Percentiles rank a stretch among this genome's conserved stretches.
Evolutionary conservation across 2,113 vertebrate genomes (phyloP).

Genomic region (Accipiter cooperii): DNA sequence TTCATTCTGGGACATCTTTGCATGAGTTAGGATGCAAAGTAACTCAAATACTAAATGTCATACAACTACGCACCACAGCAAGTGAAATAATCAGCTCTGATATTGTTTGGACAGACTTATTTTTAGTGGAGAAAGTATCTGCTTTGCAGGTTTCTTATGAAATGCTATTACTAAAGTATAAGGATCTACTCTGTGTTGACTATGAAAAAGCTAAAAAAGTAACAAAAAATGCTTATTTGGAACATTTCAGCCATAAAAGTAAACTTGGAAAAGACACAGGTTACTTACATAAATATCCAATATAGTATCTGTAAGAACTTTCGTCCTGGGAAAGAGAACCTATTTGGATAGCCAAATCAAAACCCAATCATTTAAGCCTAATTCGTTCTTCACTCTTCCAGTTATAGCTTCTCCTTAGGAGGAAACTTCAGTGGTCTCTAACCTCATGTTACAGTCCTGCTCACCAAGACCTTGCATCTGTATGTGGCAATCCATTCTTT

Average conservation of each 20-base stretch:
- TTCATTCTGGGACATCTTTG: background rate
- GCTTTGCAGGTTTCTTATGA: background rate
- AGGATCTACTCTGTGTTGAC: background rate
- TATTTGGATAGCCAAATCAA: background rate
- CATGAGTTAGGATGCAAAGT: background rate
- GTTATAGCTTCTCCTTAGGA: background rate
- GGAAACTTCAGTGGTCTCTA: background rate
- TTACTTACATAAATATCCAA: background rate
- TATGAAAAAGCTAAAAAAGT: background rate
- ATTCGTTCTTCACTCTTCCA: background rate
- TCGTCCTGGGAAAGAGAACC: background rate
- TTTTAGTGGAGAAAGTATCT: background rate
- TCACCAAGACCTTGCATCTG: background rate
- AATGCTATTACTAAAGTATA: background rate
- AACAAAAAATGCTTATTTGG: background rate
- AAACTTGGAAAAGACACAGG: background rate
- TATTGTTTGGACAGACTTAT: background rate
- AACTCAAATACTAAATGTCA: background rate
- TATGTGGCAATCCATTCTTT: background rate
- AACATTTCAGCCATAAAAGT: background rate
- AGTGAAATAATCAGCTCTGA: background rate
- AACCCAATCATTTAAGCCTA: background rate
- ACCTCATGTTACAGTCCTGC: background rate
- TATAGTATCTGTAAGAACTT: background rate
- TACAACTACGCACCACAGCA: background rate